Percentiles rank a stretch among this genome's conserved stretches.
Conservation (phyloP, 1,140 invertebrate species). For the Bombus superbus region DNA sequence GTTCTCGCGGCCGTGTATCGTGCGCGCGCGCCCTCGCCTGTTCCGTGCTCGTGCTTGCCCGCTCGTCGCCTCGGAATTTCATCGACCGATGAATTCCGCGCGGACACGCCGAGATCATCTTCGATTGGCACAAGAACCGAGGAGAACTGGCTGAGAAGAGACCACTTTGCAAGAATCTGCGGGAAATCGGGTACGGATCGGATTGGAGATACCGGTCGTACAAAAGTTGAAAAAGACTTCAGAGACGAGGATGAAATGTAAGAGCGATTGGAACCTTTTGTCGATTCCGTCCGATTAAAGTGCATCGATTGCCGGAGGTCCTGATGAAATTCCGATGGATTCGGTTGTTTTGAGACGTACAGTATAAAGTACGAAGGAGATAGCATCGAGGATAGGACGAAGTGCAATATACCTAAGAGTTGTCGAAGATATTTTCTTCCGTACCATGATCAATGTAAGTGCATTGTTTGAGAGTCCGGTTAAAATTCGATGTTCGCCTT, state of each 20-base stretch:
- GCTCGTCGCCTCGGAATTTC: slow-evolving; percentile 55
- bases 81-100: slow-evolving; percentile 60
- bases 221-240: not conserved
- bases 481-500: not conserved
- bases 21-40: slow-evolving; percentile 1
- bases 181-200: not conserved
- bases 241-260: not conserved
- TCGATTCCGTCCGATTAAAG: not conserved
- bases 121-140: not conserved
- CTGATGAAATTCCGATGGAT: not conserved
- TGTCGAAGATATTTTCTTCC: not conserved
- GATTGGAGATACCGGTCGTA: not conserved
- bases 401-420: not conserved
- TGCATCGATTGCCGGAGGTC: not conserved
- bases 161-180: not conserved
- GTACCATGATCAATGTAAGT: not conserved
- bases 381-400: not conserved
- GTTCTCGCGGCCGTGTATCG: slow-evolving; percentile 63
- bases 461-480: not conserved
- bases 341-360: not conserved
- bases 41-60: slow-evolving; percentile 13
- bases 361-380: not conserved
- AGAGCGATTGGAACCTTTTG: not conserved
- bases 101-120: not conserved
- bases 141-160: not conserved